Conservation (phyloP, 2,797 vertebrate genomes). For the Pipistrellus pipistrellus region DNA sequence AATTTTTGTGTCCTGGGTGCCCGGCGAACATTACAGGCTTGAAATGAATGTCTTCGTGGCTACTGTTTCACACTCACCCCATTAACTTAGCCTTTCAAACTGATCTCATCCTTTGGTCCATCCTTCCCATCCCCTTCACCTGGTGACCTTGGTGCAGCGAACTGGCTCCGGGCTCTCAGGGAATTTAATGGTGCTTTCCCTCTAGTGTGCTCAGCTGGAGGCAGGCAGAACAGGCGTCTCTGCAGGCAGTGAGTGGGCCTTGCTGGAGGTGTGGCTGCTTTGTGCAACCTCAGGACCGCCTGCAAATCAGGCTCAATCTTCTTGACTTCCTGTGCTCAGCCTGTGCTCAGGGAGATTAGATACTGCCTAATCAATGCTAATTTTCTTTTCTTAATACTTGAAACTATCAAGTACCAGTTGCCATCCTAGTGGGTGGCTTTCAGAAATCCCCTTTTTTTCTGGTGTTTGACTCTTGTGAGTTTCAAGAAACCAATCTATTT, state of each 20-base stretch:
- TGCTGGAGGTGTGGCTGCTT: slow-evolving; percentile 58
- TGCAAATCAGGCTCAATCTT: slow-evolving; percentile 73
- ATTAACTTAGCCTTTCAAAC: background rate
- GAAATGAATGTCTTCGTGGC: background rate
- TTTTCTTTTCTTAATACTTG: slow-evolving; percentile 79
- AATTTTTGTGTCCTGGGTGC: background rate
- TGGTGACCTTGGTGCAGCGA: slow-evolving; percentile 33
- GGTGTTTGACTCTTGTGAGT: slow-evolving; percentile 73
- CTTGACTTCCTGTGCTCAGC: slow-evolving; percentile 81
- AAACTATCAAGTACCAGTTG: slow-evolving; percentile 77
- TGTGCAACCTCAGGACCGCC: slow-evolving; percentile 72
- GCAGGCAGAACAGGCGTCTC: slow-evolving; percentile 59
- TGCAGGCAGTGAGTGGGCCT: slow-evolving; percentile 72
- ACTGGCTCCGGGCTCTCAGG: slow-evolving; percentile 62
- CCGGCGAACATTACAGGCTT: background rate
- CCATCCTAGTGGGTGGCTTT: slow-evolving; percentile 81
- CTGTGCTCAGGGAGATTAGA: slow-evolving; percentile 81
- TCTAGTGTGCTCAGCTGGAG: slow-evolving; percentile 51
- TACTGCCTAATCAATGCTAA: slow-evolving; percentile 70
- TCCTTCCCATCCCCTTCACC: slow-evolving; percentile 49
- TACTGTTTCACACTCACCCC: background rate
- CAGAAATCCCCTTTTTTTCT: slow-evolving; percentile 83
- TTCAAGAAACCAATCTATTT: slow-evolving; percentile 81
- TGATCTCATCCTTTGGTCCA: background rate
- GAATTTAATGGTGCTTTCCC: slow-evolving; percentile 81